Evolutionary conservation across 2,888 invertebrate genomes (phyloP), one percentile per base, ranked within the genome.

Genomic region (Apotomis capreana): DNA sequence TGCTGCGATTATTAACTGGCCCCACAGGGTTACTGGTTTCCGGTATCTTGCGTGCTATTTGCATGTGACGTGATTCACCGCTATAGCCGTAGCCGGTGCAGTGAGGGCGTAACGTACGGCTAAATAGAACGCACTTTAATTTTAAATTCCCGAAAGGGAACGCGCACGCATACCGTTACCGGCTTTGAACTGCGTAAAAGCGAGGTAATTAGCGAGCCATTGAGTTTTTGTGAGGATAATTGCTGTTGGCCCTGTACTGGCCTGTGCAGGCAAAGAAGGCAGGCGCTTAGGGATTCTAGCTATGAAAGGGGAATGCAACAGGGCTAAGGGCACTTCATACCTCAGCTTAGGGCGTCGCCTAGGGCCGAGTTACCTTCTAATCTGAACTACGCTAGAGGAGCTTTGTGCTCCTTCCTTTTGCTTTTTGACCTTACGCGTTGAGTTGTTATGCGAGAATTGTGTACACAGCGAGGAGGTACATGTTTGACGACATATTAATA

Each of bases 171-270:
- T 68, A 54, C 55, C 44, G 10, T 49, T 51, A 58, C 58, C 36
- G 9, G 62, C 63, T 72, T 68, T 63, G 63, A 68, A 52, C 51
- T 12, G 37, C 15, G 67, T 72, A 63, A 72, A 72, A 63, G 57
- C 57, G 55, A 10, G 52, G 68, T 72, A 68, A 68, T 72, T 68
- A 72, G 68, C 63, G 68, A 52, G 59, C 72, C 63, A 54, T 72
- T 72, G 68, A 72, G 63, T 68, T 72, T 69, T 72, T 68, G 72
- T 72, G 72, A 59, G 68, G 58, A 54, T 72, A 72, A 72, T 68
- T 72, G 62, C 68, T 63, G 68, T 72, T 63, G 72, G 72, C 58
- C 72, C 68, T 52, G 36, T 62, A 68, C 62, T 68, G 58, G 72
- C 68, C 62, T 72, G 46, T 54, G 37, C 72, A 44, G n/a, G 57